phyloP scores from a whole-genome alignment of 2,797 vertebrate genomes.

The Sebastes matsubarae region DNA sequence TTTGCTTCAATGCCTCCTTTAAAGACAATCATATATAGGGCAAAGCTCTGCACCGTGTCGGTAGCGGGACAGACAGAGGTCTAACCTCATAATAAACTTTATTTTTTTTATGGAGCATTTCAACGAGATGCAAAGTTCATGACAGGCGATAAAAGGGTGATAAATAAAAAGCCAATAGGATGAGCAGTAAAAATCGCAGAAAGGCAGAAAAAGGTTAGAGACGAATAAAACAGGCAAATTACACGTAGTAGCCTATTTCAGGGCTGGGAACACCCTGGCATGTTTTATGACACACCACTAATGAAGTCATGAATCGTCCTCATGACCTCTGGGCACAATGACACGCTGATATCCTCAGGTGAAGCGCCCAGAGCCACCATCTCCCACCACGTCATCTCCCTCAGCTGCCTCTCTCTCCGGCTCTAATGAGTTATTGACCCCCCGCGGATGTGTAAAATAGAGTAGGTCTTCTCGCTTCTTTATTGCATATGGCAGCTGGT shows the following conservation, averaged over 20 bases:
- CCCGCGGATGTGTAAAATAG: slow-evolving; percentile 75
- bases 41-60: neutral
- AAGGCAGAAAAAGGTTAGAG: slow-evolving; percentile 42
- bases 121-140: slow-evolving; percentile 62
- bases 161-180: slow-evolving; percentile 60
- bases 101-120: slow-evolving; percentile 62
- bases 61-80: slow-evolving; percentile 16
- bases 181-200: slow-evolving; percentile 48
- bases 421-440: slow-evolving; percentile 83
- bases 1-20: slow-evolving; percentile 32
- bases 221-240: slow-evolving; percentile 56
- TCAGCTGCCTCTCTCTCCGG: slow-evolving; percentile 50
- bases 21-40: slow-evolving; percentile 34
- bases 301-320: slow-evolving; percentile 73
- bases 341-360: slow-evolving; percentile 72
- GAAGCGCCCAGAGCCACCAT: slow-evolving; percentile 42
- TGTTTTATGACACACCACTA: slow-evolving; percentile 67
- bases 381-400: slow-evolving; percentile 52
- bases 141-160: slow-evolving; percentile 55
- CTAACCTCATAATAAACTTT: slow-evolving; percentile 57
- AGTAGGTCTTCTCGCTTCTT: slow-evolving; percentile 65
- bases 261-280: slow-evolving; percentile 38
- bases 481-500: slow-evolving; percentile 69
- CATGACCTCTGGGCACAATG: slow-evolving; percentile 69
- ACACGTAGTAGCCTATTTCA: slow-evolving; percentile 24